Base-by-base conservation (phyloP, 2,113 vertebrate genomes). In the Brachyhypopomus occidentalis region DNA sequence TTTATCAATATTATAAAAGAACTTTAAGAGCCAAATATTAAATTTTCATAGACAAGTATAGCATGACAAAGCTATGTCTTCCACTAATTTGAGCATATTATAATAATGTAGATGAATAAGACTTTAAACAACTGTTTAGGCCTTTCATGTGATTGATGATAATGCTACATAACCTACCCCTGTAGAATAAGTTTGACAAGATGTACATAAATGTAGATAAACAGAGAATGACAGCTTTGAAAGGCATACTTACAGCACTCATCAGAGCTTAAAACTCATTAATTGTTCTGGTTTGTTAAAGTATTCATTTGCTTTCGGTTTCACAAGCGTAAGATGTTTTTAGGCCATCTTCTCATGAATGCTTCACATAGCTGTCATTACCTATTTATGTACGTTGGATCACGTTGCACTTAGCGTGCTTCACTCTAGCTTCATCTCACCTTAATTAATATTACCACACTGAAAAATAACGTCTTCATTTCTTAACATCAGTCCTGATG, bases 361-460 rank as follows among this genome's bases (percentile, higher is more conserved):
- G 60, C 52, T 74, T 64, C 12, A 52, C 59, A 20, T 74, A 66
- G 72, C 76, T 83, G 76, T 73, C 77, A 78, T 67, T 36, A 25
- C 5, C 45, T 83, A 60, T 79, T 83, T 62, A 69, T 83, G 76
- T 73, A 77, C 72, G 80, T 72, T 67, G 72, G n/a, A 77, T 63
- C 73, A 23, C 75, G 70, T 79, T 56, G 64, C 72, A 80, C 79
- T 80, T 73, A 73, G 59, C 48, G 41, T 55, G 78, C 41, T 73
- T 74, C 55, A 59, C 64, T 34, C 66, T 4, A 38, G 2, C 6
- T 60, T 56, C 59, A 34, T 64, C 59, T 73, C 78, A 66, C 38
- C 41, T 80, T 30, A 30, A 30, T 74, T 36, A 56, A 73, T 80
- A 25, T 56, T 38, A 7, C 22, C 48, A 22, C 25, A 52, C 69